A percentile compares a stretch with the other conserved stretches of the same genome.
Evolutionary conservation across 1,140 invertebrate species (phyloP).

Genomic region (Augochlora pura): DNA sequence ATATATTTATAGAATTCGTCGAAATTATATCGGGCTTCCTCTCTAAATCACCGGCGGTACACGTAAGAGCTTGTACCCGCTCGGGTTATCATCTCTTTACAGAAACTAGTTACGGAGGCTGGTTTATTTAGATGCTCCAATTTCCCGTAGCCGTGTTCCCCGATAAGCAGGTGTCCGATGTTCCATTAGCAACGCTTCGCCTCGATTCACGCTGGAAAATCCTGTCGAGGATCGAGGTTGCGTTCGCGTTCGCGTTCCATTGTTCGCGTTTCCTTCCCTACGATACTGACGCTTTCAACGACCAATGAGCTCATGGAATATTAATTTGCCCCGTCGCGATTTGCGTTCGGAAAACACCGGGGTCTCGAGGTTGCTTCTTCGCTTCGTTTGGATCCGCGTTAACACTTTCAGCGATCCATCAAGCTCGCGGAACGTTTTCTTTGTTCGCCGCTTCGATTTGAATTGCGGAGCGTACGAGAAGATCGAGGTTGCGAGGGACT

Average conservation of each 20-base stretch:
- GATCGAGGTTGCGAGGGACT: too few relatives aligned
- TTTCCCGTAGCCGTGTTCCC: neutral
- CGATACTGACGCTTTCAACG: neutral
- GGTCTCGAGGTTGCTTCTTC: too few relatives aligned
- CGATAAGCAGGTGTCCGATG: conserved; percentile 15
- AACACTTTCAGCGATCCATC: too few relatives aligned
- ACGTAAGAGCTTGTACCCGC: neutral
- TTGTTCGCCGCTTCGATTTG: too few relatives aligned
- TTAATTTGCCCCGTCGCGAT: too few relatives aligned
- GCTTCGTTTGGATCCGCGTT: too few relatives aligned
- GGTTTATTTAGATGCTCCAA: neutral
- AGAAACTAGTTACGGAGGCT: neutral
- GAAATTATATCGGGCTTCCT: neutral
- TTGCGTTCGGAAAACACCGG: too few relatives aligned
- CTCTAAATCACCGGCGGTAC: neutral
- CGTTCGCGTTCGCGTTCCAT: too few relatives aligned
- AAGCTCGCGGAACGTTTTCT: too few relatives aligned
- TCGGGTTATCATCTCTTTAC: neutral
- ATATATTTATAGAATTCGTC: neutral
- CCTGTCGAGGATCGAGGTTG: too few relatives aligned
- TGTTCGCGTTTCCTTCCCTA: neutral
- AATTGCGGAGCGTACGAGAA: too few relatives aligned
- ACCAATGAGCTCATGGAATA: too few relatives aligned
- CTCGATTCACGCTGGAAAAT: neutral
- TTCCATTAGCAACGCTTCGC: neutral